These are phyloP conservation scores for Tupiocoris notatus DNA, from an alignment of 2,888 invertebrate genomes.

Conservation along the genomic window DNA sequence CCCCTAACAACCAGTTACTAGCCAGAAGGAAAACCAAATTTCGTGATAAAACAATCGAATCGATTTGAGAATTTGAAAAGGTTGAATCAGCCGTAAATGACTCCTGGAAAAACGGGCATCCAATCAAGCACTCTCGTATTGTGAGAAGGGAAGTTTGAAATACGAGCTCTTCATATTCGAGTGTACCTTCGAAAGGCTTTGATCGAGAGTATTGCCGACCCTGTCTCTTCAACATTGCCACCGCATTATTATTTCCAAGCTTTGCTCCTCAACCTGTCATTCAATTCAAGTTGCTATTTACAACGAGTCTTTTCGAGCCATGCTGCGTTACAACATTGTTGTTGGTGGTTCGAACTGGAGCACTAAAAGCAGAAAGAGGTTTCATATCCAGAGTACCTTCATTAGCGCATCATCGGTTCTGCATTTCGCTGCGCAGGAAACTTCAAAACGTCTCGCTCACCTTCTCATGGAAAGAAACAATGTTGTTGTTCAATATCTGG, in stretches of 20 bases:
- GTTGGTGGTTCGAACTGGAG: background rate
- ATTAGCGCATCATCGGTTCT: background rate
- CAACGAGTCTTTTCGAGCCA: background rate
- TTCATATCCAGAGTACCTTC: background rate
- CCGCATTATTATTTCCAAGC: background rate
- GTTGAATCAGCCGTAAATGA: too few relatives aligned
- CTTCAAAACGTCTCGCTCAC: too few relatives aligned
- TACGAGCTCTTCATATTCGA: background rate
- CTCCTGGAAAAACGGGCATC: too few relatives aligned
- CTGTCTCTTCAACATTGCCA: background rate
- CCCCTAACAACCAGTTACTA: too few relatives aligned
- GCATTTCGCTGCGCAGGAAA: too few relatives aligned
- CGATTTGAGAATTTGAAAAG: too few relatives aligned
- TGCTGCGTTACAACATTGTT: background rate
- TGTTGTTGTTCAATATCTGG: too few relatives aligned
- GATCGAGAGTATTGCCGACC: background rate
- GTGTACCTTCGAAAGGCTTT: background rate
- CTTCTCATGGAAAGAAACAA: too few relatives aligned
- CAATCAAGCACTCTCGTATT: background rate
- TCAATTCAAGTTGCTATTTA: background rate
- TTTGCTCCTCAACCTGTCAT: background rate
- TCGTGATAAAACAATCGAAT: too few relatives aligned
- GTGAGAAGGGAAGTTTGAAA: background rate
- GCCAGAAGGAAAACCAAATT: too few relatives aligned
- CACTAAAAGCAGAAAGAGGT: background rate